A percentile compares a stretch with the other conserved stretches of the same genome.
Evolutionary conservation across 2,888 invertebrate genomes (phyloP).

Genomic region (Ariolimax columbianus): DNA sequence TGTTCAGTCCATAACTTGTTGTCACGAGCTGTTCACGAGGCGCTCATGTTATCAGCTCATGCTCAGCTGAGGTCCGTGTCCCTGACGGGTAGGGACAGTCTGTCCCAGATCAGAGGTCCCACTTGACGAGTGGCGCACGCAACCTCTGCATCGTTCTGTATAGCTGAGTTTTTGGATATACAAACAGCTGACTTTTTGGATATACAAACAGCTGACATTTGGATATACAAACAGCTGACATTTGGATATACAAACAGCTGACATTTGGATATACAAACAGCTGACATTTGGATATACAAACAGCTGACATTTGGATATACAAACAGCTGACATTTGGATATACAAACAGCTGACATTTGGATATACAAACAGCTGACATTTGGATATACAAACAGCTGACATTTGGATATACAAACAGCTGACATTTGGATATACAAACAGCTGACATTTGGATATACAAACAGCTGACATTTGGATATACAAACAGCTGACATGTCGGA

Average conservation of each 20-base stretch:
- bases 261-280: too few relatives aligned
- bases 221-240: background rate
- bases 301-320: too few relatives aligned
- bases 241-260: background rate
- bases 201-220: background rate
- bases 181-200: background rate
- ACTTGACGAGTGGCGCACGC: too few relatives aligned
- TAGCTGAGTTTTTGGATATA: background rate
- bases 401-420: background rate
- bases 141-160: too few relatives aligned
- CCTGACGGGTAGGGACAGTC: too few relatives aligned
- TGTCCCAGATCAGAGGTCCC: too few relatives aligned
- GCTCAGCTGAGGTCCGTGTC: too few relatives aligned
- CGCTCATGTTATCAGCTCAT: too few relatives aligned
- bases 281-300: too few relatives aligned
- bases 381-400: background rate
- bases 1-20: too few relatives aligned
- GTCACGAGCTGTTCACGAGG: too few relatives aligned
- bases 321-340: background rate
- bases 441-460: background rate
- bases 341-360: background rate
- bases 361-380: background rate
- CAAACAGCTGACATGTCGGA: background rate
- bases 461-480: background rate
- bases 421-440: background rate